phyloP scores from a whole-genome alignment of 2,113 vertebrate species.

The Bos javanicus region DNA sequence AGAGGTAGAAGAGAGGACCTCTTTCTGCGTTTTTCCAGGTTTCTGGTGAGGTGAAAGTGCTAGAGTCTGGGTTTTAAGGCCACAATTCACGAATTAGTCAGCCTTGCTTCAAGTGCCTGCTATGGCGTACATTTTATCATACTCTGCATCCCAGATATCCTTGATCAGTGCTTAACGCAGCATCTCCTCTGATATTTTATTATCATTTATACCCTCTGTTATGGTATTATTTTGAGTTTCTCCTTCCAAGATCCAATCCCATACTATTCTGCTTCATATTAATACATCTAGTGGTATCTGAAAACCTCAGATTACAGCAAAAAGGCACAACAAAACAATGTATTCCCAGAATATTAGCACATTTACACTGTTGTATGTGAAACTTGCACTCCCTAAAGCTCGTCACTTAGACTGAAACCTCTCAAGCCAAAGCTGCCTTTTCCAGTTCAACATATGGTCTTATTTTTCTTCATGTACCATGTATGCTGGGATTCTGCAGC shows the following conservation, averaged over 20 bases:
- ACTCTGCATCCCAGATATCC: neutral
- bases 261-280: neutral
- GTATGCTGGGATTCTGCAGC: neutral
- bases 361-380: neutral
- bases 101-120: neutral
- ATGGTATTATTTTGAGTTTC: neutral
- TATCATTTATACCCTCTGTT: neutral
- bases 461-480: neutral
- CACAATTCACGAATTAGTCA: neutral
- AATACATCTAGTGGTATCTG: neutral
- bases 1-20: neutral
- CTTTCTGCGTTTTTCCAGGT: neutral
- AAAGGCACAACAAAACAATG: neutral
- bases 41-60: neutral
- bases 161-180: neutral
- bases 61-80: neutral
- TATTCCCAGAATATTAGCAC: neutral
- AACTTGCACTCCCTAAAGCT: neutral
- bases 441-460: neutral
- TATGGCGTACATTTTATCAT: neutral
- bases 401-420: neutral
- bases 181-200: neutral
- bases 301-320: neutral
- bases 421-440: neutral
- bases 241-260: neutral